Percentiles rank a stretch among this genome's conserved stretches.
phyloP scores from a whole-genome alignment of 1,140 invertebrate genomes.

The Steinernema feltiae region DNA sequence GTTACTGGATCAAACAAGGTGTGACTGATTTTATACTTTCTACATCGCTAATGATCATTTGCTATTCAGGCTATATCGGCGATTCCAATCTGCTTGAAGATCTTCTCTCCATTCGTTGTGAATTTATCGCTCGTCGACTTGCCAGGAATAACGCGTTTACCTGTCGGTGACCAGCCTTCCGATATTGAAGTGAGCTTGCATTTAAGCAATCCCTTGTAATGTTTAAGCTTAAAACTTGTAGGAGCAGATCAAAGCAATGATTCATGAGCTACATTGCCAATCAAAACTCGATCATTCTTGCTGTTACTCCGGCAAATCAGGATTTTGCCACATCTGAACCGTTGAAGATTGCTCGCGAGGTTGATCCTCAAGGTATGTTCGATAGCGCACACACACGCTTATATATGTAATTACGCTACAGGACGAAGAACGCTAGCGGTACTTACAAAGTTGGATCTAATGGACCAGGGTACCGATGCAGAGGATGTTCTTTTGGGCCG shows the following conservation, averaged over 20 bases:
- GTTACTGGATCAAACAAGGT: conserved; percentile 85
- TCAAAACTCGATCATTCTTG: conserved; percentile 66
- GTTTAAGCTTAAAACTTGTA: neutral
- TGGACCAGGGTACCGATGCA: conserved; percentile 96
- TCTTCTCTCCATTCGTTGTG: conserved; percentile 81
- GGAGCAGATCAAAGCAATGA: neutral
- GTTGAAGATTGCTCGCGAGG: conserved; percentile 82
- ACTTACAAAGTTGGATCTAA: conserved; percentile 95
- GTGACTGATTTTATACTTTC: neutral
- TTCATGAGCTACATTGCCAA: conserved; percentile 59
- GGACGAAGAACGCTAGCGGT: conserved; percentile 84
- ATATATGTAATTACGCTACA: conserved; percentile 58
- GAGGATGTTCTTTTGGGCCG: conserved; percentile 94
- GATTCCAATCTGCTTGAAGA: conserved; percentile 92
- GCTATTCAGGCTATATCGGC: conserved; percentile 73
- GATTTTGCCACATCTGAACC: conserved; percentile 95
- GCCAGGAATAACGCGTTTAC: conserved; percentile 90
- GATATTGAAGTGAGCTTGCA: conserved; percentile 62
- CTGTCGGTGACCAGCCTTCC: conserved; percentile 65
- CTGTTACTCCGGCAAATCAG: conserved; percentile 88
- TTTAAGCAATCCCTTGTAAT: neutral
- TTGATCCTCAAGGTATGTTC: conserved; percentile 70
- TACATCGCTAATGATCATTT: neutral
- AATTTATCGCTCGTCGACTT: conserved; percentile 95
- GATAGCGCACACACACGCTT: neutral